A percentile compares a stretch with the other conserved stretches of the same genome.
phyloP scores from a whole-genome alignment of 2,797 vertebrate genomes.

The Oreochromis mossambicus region DNA sequence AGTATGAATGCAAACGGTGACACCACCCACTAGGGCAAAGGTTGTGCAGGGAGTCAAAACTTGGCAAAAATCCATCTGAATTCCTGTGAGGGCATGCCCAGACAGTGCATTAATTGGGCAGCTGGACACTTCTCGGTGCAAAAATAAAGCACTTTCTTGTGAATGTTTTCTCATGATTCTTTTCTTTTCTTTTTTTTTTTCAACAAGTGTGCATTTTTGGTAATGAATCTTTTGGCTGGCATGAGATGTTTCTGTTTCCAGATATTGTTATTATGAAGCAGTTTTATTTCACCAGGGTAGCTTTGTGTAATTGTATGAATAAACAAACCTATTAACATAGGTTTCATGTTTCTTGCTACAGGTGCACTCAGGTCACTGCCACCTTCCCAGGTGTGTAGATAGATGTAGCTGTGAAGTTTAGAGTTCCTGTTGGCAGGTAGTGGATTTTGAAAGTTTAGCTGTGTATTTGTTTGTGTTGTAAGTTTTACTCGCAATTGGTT shows the following conservation, averaged over 20 bases:
- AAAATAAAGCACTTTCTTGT: neutral
- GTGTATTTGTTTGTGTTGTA: neutral
- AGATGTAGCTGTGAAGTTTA: neutral
- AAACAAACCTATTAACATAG: constrained; percentile 1
- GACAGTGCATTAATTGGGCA: neutral
- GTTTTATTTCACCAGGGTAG: neutral
- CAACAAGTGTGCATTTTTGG: neutral
- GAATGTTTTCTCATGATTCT: neutral
- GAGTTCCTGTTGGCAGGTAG: neutral
- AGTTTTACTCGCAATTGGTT: neutral
- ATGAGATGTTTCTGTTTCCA: neutral
- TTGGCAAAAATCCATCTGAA: neutral
- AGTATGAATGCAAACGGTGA: neutral
- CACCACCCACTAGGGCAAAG: neutral
- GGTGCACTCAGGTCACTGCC: constrained; percentile 8
- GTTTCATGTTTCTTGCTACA: constrained; percentile 23
- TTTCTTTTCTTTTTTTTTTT: neutral
- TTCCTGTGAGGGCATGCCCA: neutral
- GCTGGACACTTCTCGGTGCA: neutral
- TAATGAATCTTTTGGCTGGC: neutral
- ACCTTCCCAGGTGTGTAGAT: constrained; percentile 35
- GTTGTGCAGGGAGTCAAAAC: neutral
- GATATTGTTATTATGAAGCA: neutral
- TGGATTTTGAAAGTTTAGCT: neutral
- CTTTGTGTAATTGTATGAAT: neutral